Evolutionary conservation across 1,140 invertebrate genomes (phyloP).

Genomic region (Euwallacea fornicatus): DNA sequence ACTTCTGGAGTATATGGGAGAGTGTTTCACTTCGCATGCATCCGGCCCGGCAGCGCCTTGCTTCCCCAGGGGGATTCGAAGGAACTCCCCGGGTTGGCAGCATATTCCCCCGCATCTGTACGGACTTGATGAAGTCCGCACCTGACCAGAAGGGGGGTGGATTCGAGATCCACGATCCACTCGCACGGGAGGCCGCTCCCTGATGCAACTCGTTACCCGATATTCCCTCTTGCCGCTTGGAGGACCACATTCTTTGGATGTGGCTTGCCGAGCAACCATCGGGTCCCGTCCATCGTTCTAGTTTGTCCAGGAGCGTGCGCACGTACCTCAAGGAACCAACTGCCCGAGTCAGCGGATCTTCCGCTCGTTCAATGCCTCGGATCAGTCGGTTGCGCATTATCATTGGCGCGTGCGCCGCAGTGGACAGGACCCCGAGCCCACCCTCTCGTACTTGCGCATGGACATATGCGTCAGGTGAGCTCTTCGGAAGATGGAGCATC

Average conservation of each 20-base stretch:
- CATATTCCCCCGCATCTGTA: slow-evolving; percentile 23
- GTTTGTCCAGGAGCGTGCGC: background rate
- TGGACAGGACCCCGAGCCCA: slow-evolving; percentile 39
- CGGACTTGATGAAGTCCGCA: slow-evolving; percentile 24
- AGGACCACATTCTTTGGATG: background rate
- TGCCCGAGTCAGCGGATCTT: no score
- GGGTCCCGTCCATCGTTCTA: background rate
- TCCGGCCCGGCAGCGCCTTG: slow-evolving; percentile 16
- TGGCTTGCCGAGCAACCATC: background rate
- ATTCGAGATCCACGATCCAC: slow-evolving; percentile 1
- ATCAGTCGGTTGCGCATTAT: background rate
- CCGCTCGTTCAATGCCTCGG: background rate
- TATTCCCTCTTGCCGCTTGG: background rate
- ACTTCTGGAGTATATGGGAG: slow-evolving; percentile 37
- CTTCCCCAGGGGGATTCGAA: slow-evolving; percentile 18
- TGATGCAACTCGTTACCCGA: no score
- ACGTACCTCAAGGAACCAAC: no score
- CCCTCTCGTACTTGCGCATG: slow-evolving; percentile 39
- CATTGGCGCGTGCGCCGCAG: slow-evolving; percentile 3
- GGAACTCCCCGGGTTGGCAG: slow-evolving; percentile 23
- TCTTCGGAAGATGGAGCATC: slow-evolving; percentile 31
- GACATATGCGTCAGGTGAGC: slow-evolving; percentile 34
- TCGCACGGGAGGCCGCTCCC: slow-evolving; percentile 29
- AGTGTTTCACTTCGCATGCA: slow-evolving; percentile 27
- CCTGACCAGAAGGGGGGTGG: slow-evolving; percentile 26